Evolutionary conservation across 2,888 invertebrate species (phyloP), one percentile per base, ranked within the genome.

Genomic region (Pristionchus entomophagus): DNA sequence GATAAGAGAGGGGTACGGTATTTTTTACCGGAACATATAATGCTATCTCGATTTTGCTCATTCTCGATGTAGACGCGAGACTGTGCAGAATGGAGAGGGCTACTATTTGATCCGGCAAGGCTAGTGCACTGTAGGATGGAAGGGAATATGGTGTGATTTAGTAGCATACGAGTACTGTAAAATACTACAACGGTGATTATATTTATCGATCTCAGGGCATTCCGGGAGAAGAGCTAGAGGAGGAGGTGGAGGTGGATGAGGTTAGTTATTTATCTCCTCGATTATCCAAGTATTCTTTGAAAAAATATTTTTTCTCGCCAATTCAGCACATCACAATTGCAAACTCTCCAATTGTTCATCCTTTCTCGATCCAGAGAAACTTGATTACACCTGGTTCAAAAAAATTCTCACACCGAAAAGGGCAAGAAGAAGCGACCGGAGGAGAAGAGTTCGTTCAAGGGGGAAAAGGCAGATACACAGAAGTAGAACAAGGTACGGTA

Each of bases 401-500:
- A n/a, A n/a, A n/a, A n/a, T 14, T 69, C 38, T 8, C n/a, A 69
- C 38, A 69, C 69, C 22, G 38, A 69, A 17, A 38, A 69, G 85
- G 49, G 56, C 38, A 29, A 51, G 62, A 69, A 56, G 84, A 62
- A 77, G 32, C 84, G 41, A 62, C 29, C 8, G 65, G 73, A 53
- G 85, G 78, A 85, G 82, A 88, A 73, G 88, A 82, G 78, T 22
- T 88, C 84, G 73, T 98, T 95, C 94, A 97, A 97, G 93, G 95
- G 96, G 92, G 96, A 97, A 94, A 97, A 97, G 93, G 95, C 95
- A 6, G 95, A 96, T 85, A 95, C 96, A 93, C 94, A 96, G 89
- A 97, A 97, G 94, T 95, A 92, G 17, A 86, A 86, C n/a, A 90
- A 90, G 86, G 87, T 87, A 10, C 4, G 73, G n/a, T n/a, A n/a